A percentile compares a stretch with the other conserved stretches of the same genome.
These are phyloP conservation scores for Caenorhabditis inopinata DNA, from an alignment of 1,140 invertebrate species.

Conservation along the genomic window DNA sequence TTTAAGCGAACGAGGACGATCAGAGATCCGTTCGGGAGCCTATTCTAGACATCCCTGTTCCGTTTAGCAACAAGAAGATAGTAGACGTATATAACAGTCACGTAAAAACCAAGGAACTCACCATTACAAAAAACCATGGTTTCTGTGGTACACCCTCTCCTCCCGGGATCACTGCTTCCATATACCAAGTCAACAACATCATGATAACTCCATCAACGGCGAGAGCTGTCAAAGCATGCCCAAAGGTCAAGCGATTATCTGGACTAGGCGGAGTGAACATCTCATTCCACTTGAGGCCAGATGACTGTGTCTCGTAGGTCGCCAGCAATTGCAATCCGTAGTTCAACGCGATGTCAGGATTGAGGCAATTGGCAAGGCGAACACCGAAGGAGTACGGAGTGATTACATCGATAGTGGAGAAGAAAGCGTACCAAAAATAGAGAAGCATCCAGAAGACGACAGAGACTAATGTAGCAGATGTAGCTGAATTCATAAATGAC, in stretches of 20 bases:
- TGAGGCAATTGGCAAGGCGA: slow-evolving; percentile 54
- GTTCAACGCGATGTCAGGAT: slow-evolving; percentile 55
- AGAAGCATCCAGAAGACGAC: slow-evolving; percentile 56
- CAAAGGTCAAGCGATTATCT: slow-evolving; percentile 55
- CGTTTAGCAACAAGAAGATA: too few species aligned
- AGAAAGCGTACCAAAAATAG: slow-evolving; percentile 59
- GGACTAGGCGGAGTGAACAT: slow-evolving; percentile 48
- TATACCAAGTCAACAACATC: slow-evolving; percentile 73
- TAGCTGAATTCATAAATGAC: slow-evolving; percentile 74
- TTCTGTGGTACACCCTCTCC: slow-evolving; percentile 62
- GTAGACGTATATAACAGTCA: too few species aligned
- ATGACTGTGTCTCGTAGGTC: slow-evolving; percentile 54
- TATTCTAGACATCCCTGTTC: too few species aligned
- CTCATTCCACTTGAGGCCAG: slow-evolving; percentile 52
- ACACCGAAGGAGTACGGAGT: slow-evolving; percentile 47
- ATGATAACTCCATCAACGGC: slow-evolving; percentile 73
- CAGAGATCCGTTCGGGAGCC: too few species aligned
- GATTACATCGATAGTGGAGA: slow-evolving; percentile 52
- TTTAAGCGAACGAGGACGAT: too few species aligned
- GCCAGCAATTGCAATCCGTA: slow-evolving; percentile 53
- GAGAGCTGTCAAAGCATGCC: slow-evolving; percentile 71
- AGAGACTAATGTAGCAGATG: slow-evolving; percentile 54
- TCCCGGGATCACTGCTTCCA: slow-evolving; percentile 71
- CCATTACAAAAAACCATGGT: slow-evolving; percentile 56
- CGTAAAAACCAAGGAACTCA: slow-evolving; percentile 21